Evolutionary conservation across 2,888 invertebrate genomes (phyloP).

Genomic region (Pollenia griseotomentosa): DNA sequence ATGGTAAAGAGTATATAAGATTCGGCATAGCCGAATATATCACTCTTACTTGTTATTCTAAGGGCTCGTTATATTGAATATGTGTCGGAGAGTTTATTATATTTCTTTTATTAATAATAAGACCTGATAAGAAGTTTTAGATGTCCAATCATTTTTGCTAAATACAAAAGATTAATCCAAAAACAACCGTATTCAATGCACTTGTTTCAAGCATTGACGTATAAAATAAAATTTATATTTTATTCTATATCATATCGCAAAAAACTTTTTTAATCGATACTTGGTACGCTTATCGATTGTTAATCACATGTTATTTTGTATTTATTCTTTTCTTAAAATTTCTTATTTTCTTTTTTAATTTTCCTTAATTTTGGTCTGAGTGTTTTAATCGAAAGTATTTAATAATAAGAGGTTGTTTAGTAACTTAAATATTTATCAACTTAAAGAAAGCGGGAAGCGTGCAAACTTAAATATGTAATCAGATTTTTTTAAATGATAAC

Average conservation of each 20-base stretch:
- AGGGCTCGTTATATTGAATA: too few species aligned
- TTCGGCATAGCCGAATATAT: too few species aligned
- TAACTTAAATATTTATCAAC: neutral
- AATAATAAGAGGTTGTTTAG: too few species aligned
- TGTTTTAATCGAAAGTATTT: neutral
- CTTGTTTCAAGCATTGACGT: neutral
- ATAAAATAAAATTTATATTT: constrained; percentile 14
- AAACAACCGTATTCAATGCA: neutral
- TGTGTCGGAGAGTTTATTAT: too few species aligned
- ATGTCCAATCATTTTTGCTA: constrained; percentile 1
- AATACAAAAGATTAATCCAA: constrained; percentile 14
- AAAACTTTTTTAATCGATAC: constrained; percentile 24
- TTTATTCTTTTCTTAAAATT: constrained; percentile 1
- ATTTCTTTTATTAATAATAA: constrained; percentile 2
- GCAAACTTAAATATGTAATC: neutral
- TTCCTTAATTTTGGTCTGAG: neutral
- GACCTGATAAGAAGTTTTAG: neutral
- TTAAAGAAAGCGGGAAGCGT: neutral
- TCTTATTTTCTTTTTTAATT: neutral
- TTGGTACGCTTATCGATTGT: constrained; percentile 28
- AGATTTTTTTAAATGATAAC: neutral
- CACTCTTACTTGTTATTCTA: too few species aligned
- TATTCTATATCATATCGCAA: constrained; percentile 10
- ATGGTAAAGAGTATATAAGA: too few species aligned
- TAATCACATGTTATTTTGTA: constrained; percentile 40